Evolutionary conservation across 2,113 vertebrate genomes (phyloP).

Genomic region (Empidonax traillii): DNA sequence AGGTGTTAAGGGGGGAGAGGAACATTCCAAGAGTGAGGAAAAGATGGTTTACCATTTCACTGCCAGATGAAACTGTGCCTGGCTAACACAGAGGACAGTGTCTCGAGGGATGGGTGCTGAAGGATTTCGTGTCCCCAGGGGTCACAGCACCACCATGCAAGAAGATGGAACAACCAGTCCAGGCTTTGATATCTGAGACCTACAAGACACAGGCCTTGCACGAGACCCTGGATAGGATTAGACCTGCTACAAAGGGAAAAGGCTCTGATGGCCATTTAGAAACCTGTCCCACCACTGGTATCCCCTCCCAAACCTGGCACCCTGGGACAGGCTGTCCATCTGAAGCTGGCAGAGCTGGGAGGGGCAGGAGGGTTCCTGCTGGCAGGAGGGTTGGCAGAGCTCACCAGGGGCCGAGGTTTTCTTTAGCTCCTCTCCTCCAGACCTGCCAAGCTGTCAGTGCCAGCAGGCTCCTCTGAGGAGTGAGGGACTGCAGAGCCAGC

Average conservation of each 20-base stretch:
- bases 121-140: not conserved
- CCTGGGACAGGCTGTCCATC: not conserved
- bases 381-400: not conserved
- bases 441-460: not conserved
- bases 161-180: too few relatives aligned
- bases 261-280: not conserved
- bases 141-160: too few relatives aligned
- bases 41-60: not conserved
- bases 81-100: not conserved
- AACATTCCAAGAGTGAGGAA: not conserved
- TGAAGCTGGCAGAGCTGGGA: not conserved
- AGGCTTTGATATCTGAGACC: too few relatives aligned
- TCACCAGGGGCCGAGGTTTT: not conserved
- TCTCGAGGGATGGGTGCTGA: not conserved
- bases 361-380: not conserved
- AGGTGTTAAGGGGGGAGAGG: not conserved
- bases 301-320: not conserved
- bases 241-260: not conserved
- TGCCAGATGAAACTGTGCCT: not conserved
- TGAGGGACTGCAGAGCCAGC: not conserved
- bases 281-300: not conserved
- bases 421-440: not conserved
- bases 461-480: not conserved
- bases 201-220: too few relatives aligned
- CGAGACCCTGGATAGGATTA: not conserved